phyloP scores from a whole-genome alignment of 2,113 vertebrate species.

The Mirza zaza region DNA sequence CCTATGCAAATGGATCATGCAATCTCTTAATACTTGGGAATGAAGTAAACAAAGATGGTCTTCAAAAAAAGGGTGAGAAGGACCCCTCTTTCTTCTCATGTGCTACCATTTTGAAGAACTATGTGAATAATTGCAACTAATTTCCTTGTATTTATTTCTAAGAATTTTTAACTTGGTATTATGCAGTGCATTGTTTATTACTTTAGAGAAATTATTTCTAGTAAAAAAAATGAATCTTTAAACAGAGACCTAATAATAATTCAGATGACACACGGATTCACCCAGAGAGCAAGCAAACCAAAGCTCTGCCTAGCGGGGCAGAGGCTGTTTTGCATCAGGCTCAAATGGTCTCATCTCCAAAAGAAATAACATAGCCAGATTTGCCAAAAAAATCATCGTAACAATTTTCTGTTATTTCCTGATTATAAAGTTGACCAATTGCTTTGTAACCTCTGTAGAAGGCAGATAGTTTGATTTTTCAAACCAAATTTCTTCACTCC shows the following conservation, averaged over 20 bases:
- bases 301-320: background rate
- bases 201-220: constrained; percentile 75
- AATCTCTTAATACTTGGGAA: constrained; percentile 90
- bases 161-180: constrained; percentile 82
- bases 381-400: background rate
- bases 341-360: constrained; percentile 32
- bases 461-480: background rate
- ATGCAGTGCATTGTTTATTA: constrained; percentile 73
- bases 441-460: background rate
- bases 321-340: background rate
- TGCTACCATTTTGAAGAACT: constrained; percentile 83
- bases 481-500: constrained; percentile 49
- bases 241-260: constrained; percentile 15
- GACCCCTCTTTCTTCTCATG: constrained; percentile 82
- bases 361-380: background rate
- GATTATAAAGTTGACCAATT: constrained; percentile 52
- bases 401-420: constrained; percentile 7
- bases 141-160: constrained; percentile 82
- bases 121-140: constrained; percentile 82
- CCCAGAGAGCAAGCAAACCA: background rate
- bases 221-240: constrained; percentile 69
- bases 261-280: constrained; percentile 34
- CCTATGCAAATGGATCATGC: constrained; percentile 96
- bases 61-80: constrained; percentile 81
- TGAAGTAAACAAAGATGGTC: constrained; percentile 87